A percentile compares a stretch with the other conserved stretches of the same genome.
phyloP scores from a whole-genome alignment of 2,797 vertebrate genomes.

The Phrynocephalus guinanensis region DNA sequence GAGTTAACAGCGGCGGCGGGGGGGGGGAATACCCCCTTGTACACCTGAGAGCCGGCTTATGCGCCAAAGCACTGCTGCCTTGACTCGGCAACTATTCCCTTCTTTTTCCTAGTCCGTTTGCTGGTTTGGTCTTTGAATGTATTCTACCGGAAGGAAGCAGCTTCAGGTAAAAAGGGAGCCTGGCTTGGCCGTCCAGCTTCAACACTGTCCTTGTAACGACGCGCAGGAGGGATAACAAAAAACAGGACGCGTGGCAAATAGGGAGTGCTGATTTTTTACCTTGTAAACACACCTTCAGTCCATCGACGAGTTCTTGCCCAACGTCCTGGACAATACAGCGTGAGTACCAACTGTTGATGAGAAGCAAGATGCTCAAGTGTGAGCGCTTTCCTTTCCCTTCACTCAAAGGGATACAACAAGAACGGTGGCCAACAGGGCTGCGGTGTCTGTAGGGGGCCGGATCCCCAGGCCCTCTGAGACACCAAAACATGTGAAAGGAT shows the following conservation, averaged over 20 bases:
- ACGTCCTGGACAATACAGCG: constrained; percentile 90
- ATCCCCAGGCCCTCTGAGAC: no score
- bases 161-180: not conserved
- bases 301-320: constrained; percentile 94
- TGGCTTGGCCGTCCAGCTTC: no score
- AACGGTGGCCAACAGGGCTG: no score
- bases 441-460: no score
- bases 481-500: no score
- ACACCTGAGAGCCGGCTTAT: not conserved
- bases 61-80: no score
- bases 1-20: not conserved
- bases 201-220: no score
- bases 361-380: not conserved
- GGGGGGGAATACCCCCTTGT: no score
- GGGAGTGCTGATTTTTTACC: constrained; percentile 69
- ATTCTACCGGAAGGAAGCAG: not conserved
- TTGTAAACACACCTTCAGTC: constrained; percentile 88
- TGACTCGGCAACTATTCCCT: not conserved
- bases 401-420: not conserved
- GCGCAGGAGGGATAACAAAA: no score
- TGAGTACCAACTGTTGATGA: constrained; percentile 90
- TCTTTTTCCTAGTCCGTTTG: not conserved
- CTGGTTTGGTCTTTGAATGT: not conserved
- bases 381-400: not conserved
- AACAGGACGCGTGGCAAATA: not conserved